Evolutionary conservation across 2,888 invertebrate species (phyloP).

Genomic region (Drosophila cognata): DNA sequence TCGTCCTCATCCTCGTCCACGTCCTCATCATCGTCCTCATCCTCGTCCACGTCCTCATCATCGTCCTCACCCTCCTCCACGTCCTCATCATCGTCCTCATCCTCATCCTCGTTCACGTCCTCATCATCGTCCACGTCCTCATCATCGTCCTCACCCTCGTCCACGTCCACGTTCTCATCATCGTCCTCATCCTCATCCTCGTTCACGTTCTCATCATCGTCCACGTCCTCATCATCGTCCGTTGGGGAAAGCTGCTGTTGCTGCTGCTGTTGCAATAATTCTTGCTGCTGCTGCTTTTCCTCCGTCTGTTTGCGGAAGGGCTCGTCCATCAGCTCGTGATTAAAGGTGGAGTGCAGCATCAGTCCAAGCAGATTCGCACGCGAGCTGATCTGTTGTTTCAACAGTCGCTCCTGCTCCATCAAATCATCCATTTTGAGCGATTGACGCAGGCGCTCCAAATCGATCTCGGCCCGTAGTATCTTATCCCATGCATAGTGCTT

Average conservation of each 20-base stretch:
- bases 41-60: no score
- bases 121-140: no score
- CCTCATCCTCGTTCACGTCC: no score
- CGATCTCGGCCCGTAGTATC: slow-evolving; percentile 95
- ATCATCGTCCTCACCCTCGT: no score
- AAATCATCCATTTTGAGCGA: slow-evolving; percentile 97
- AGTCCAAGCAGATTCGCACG: slow-evolving; percentile 96
- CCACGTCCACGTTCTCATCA: no score
- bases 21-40: no score
- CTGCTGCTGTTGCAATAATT: not conserved
- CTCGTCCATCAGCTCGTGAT: slow-evolving; percentile 95
- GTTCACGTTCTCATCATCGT: no score
- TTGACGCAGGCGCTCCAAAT: slow-evolving; percentile 95
- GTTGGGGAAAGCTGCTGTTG: not conserved
- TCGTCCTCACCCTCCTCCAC: no score
- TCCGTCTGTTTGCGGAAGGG: slow-evolving; percentile 85
- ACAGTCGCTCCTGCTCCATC: slow-evolving; percentile 96
- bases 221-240: no score
- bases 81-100: no score
- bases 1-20: no score
- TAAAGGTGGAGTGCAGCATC: slow-evolving; percentile 98
- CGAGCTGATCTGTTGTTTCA: slow-evolving; percentile 89
- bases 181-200: no score
- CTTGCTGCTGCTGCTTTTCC: slow-evolving; percentile 16
- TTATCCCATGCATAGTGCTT: slow-evolving; percentile 99